A percentile compares a stretch with the other conserved stretches of the same genome.
Evolutionary conservation across 2,888 invertebrate genomes (phyloP).

Genomic region (Leptinotarsa rubiginosa): DNA sequence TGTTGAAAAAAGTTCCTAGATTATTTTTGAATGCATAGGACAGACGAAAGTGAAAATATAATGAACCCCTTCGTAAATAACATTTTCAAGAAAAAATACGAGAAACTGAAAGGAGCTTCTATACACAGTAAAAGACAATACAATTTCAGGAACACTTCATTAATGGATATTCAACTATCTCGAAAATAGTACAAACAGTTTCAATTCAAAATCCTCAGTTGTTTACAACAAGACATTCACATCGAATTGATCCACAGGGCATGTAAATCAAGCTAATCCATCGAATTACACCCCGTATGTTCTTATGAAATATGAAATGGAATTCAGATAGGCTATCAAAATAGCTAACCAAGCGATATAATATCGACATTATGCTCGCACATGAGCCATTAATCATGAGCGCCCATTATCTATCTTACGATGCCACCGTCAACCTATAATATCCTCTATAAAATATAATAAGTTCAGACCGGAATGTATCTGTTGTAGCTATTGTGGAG

Average conservation of each 20-base stretch:
- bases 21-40: no score
- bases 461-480: neutral
- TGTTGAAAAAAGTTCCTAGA: no score
- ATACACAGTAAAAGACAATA: neutral
- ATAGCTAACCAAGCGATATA: constrained; percentile 22
- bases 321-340: constrained; percentile 24
- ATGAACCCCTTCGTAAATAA: no score
- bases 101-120: no score
- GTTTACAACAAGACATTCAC: no score
- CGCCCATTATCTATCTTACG: constrained; percentile 24
- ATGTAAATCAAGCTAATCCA: neutral
- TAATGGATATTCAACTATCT: no score
- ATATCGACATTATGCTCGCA: constrained; percentile 29
- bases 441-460: constrained; percentile 22
- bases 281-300: neutral
- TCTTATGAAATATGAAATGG: constrained; percentile 16
- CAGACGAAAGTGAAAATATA: no score
- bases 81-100: no score
- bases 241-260: no score
- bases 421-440: constrained; percentile 23
- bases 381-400: constrained; percentile 32
- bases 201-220: no score
- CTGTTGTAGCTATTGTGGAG: neutral
- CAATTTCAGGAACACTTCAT: neutral
- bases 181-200: no score